Conservation (phyloP, 92 coral and sea anemone genomes). For the Muricea muricata region DNA sequence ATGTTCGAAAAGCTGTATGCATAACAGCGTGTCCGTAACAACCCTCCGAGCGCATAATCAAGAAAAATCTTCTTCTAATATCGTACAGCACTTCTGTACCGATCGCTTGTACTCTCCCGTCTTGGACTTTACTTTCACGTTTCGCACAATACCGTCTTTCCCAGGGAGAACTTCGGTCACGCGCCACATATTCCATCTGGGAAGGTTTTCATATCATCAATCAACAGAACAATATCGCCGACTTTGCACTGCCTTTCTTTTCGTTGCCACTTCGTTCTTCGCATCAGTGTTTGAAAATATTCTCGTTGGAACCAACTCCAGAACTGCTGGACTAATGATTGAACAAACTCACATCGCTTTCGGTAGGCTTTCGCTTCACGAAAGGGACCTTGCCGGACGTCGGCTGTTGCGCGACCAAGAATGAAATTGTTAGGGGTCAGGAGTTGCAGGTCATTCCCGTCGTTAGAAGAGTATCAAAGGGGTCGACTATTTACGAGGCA, state of each 20-base stretch:
- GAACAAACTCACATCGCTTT: slow-evolving; percentile 43
- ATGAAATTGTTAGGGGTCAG: slow-evolving; percentile 41
- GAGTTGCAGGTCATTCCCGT: slow-evolving; percentile 59
- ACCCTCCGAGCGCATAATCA: slow-evolving; percentile 28
- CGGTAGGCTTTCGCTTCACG: slow-evolving; percentile 41
- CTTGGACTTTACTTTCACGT: slow-evolving; percentile 56
- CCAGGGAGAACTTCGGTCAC: too few species aligned
- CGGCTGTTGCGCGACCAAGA: too few species aligned
- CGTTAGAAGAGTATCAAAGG: slow-evolving; percentile 52
- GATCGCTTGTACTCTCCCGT: too few species aligned
- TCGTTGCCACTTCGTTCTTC: slow-evolving; percentile 22
- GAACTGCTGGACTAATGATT: slow-evolving; percentile 50
- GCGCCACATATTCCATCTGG: slow-evolving; percentile 46
- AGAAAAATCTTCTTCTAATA: slow-evolving; percentile 46
- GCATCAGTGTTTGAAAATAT: slow-evolving; percentile 12
- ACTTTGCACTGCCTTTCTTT: slow-evolving; percentile 32
- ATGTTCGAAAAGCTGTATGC: too few species aligned
- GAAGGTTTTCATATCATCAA: slow-evolving; percentile 48
- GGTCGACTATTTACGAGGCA: slow-evolving; percentile 55
- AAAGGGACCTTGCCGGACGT: slow-evolving; percentile 2
- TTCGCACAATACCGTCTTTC: slow-evolving; percentile 59
- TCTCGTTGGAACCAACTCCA: slow-evolving; percentile 17
- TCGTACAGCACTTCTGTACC: slow-evolving; percentile 57
- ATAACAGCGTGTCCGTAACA: slow-evolving; percentile 21
- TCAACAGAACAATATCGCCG: slow-evolving; percentile 49